phyloP scores from a whole-genome alignment of 2,888 invertebrate species.

The Lissonota sp. region DNA sequence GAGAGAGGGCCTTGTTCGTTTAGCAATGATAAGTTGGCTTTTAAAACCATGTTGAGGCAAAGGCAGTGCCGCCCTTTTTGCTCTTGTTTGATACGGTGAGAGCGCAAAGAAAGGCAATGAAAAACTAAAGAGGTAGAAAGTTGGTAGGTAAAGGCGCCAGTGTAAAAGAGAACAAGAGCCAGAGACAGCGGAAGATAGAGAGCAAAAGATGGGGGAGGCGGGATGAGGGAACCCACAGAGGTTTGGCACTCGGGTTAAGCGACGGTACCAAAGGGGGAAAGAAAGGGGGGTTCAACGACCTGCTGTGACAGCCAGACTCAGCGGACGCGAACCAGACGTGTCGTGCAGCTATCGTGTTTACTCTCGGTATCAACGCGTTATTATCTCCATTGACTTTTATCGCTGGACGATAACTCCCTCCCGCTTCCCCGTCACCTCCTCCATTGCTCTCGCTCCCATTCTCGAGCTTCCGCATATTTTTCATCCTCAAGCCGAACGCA shows the following conservation, averaged over 20 bases:
- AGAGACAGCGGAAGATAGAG: conserved; percentile 5
- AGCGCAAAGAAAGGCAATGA: too few relatives aligned
- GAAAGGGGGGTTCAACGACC: conserved; percentile 84
- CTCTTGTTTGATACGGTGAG: too few relatives aligned
- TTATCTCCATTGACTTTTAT: conserved; percentile 80
- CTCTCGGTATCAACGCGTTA: conserved; percentile 72
- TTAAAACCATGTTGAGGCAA: too few relatives aligned
- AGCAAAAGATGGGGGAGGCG: not conserved
- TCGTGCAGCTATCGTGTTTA: conserved; percentile 77
- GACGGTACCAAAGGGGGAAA: conserved; percentile 88
- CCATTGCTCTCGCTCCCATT: conserved; percentile 47
- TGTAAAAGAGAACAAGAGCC: not conserved
- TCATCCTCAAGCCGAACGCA: not conserved
- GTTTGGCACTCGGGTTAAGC: conserved; percentile 71
- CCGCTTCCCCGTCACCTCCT: conserved; percentile 41
- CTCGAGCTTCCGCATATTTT: conserved; percentile 34
- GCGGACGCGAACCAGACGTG: conserved; percentile 85
- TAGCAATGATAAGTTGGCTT: too few relatives aligned
- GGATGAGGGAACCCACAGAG: conserved; percentile 34
- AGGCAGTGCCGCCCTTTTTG: too few relatives aligned
- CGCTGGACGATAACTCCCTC: conserved; percentile 76
- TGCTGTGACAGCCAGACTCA: conserved; percentile 81
- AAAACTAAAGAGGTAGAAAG: not conserved
- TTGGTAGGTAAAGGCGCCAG: not conserved
- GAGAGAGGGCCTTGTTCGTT: conserved; percentile 2